These are phyloP conservation scores for Pelochelys cantorii DNA, from an alignment of 2,797 vertebrate species.

Conservation along the genomic window DNA sequence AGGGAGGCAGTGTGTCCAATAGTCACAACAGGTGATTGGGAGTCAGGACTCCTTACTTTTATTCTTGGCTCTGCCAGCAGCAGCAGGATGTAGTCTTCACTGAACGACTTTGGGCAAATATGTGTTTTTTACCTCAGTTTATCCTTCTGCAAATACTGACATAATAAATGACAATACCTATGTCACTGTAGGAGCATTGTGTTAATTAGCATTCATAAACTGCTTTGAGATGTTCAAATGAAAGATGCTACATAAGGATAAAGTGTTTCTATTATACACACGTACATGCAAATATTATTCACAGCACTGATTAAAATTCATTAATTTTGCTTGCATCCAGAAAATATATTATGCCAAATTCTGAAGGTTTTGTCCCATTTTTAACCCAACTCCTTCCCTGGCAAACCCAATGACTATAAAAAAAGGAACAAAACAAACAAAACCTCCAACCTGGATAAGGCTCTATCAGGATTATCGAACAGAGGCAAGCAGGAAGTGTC, in stretches of 20 bases:
- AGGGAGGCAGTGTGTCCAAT: background rate
- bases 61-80: background rate
- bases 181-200: background rate
- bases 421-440: background rate
- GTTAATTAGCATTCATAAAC: background rate
- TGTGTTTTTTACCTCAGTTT: background rate
- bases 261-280: background rate
- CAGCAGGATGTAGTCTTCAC: background rate
- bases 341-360: slow-evolving; percentile 1
- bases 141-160: background rate
- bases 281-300: background rate
- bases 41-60: background rate
- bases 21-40: background rate
- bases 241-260: slow-evolving; percentile 26
- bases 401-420: background rate
- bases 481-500: background rate
- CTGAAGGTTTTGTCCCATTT: background rate
- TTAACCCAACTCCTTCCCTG: background rate
- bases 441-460: background rate
- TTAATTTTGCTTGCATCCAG: background rate
- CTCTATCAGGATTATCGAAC: background rate
- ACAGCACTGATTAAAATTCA: background rate
- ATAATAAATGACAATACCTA: background rate
- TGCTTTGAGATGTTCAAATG: slow-evolving; percentile 1
- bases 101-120: background rate